Percentiles rank a stretch among this genome's conserved stretches.
These are phyloP conservation scores for Brachyhypopomus gauderio DNA, from an alignment of 2,113 vertebrate species.

Conservation along the genomic window DNA sequence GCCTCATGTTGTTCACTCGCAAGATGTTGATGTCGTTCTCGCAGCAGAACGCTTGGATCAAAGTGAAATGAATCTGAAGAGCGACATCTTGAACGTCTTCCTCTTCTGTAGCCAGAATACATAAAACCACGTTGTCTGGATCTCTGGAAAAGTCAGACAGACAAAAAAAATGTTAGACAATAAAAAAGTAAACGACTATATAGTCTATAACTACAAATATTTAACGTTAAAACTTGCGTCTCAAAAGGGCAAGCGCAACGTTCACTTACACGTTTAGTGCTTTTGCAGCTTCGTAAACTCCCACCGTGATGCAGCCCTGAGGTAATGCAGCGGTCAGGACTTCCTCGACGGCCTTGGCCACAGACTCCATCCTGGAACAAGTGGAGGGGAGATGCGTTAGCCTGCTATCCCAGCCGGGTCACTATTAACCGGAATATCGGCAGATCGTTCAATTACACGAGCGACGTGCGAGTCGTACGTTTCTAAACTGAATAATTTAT, in stretches of 20 bases:
- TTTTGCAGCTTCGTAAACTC: conserved; percentile 93
- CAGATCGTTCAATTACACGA: too few relatives aligned
- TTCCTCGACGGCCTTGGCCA: conserved; percentile 86
- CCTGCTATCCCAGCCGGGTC: too few relatives aligned
- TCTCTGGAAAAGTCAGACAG: conserved; percentile 71
- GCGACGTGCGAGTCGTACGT: too few relatives aligned
- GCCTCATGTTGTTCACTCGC: conserved; percentile 87
- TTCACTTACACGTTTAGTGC: conserved; percentile 90
- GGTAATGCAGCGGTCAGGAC: conserved; percentile 88
- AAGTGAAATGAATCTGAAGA: conserved; percentile 93
- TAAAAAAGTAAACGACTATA: not conserved
- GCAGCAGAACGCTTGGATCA: conserved; percentile 94
- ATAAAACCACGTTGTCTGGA: conserved; percentile 92
- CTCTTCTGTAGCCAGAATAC: conserved; percentile 88
- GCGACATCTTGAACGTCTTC: conserved; percentile 89
- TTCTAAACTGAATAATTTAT: not conserved
- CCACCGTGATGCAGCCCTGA: conserved; percentile 89
- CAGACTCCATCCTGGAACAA: conserved; percentile 85
- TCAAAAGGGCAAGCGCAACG: not conserved
- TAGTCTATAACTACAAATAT: not conserved
- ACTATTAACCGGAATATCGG: too few relatives aligned
- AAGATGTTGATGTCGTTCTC: conserved; percentile 97
- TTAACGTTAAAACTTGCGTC: not conserved
- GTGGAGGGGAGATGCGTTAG: not conserved
- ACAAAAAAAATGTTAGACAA: not conserved